Evolutionary conservation across 2,888 invertebrate genomes (phyloP).

Genomic region (Antheraea assamensis): DNA sequence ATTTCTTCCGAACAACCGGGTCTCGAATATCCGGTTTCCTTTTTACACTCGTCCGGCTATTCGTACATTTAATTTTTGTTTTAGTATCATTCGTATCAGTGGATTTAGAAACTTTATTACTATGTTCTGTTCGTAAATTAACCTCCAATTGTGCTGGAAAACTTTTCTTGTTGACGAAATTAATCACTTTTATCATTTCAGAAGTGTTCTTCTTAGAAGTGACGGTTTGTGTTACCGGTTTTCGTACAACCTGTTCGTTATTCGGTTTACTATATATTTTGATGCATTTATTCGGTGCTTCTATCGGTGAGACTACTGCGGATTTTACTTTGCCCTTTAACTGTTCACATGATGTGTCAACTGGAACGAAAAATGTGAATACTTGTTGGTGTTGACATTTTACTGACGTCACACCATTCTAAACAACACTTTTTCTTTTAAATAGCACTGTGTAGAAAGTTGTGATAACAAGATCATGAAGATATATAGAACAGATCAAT

Average conservation of each 20-base stretch:
- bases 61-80: conserved; percentile 22
- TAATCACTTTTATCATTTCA: conserved; percentile 53
- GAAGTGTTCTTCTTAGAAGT: conserved; percentile 39
- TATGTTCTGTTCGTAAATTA: conserved; percentile 44
- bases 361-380: conserved; percentile 6
- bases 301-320: conserved; percentile 4
- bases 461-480: too few species aligned
- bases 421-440: too few species aligned
- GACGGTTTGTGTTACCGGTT: conserved; percentile 52
- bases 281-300: conserved; percentile 15
- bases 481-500: too few species aligned
- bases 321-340: conserved; percentile 17
- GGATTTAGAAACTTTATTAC: conserved; percentile 30
- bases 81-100: conserved; percentile 26
- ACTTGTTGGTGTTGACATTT: too few species aligned
- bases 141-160: conserved; percentile 43
- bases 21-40: conserved; percentile 23
- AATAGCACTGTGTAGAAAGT: too few species aligned
- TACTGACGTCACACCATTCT: too few species aligned
- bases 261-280: conserved; percentile 12
- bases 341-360: conserved; percentile 18
- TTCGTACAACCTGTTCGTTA: conserved; percentile 30
- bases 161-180: conserved; percentile 49
- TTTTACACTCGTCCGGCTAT: conserved; percentile 26
- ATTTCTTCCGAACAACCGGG: conserved; percentile 24